Percentiles rank a stretch among this genome's conserved stretches.
Evolutionary conservation across 2,888 invertebrate species (phyloP).

Genomic region (Matsumyia berberina): DNA sequence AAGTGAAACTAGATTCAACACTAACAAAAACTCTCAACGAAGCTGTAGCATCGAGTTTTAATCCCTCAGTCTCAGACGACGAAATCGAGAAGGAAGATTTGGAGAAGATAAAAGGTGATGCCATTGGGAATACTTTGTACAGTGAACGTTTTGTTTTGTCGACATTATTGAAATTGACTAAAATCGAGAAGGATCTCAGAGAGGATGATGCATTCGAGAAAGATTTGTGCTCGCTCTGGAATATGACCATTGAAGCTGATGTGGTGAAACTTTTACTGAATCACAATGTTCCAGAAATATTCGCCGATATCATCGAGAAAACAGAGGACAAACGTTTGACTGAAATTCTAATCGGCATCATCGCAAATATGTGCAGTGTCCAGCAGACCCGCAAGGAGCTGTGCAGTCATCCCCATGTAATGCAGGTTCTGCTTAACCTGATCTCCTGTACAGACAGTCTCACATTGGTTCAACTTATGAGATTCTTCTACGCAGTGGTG

Average conservation of each 20-base stretch:
- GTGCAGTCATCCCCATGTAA: constrained; percentile 86
- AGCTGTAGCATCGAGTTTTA: constrained; percentile 70
- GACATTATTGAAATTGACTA: constrained; percentile 87
- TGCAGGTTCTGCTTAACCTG: constrained; percentile 86
- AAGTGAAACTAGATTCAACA: constrained; percentile 25
- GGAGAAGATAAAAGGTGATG: constrained; percentile 88
- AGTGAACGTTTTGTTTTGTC: constrained; percentile 90
- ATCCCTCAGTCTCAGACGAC: constrained; percentile 78
- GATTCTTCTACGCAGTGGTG: constrained; percentile 87
- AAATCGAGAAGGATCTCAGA: constrained; percentile 85
- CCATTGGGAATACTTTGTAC: constrained; percentile 92
- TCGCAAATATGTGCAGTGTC: constrained; percentile 92
- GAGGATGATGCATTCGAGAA: constrained; percentile 87
- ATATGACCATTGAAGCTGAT: constrained; percentile 92
- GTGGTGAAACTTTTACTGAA: constrained; percentile 89
- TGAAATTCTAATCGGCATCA: constrained; percentile 93
- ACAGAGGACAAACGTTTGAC: constrained; percentile 88
- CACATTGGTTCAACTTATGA: constrained; percentile 90
- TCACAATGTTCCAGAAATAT: constrained; percentile 87
- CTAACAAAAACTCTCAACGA: constrained; percentile 18
- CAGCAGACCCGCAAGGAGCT: constrained; percentile 86
- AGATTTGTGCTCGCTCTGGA: constrained; percentile 92
- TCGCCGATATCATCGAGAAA: constrained; percentile 86
- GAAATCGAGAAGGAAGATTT: constrained; percentile 79
- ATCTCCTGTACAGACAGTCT: constrained; percentile 88